A percentile compares a stretch with the other conserved stretches of the same genome.
Evolutionary conservation across 2,888 invertebrate genomes (phyloP).

Genomic region (Phragmatobia fuliginosa): DNA sequence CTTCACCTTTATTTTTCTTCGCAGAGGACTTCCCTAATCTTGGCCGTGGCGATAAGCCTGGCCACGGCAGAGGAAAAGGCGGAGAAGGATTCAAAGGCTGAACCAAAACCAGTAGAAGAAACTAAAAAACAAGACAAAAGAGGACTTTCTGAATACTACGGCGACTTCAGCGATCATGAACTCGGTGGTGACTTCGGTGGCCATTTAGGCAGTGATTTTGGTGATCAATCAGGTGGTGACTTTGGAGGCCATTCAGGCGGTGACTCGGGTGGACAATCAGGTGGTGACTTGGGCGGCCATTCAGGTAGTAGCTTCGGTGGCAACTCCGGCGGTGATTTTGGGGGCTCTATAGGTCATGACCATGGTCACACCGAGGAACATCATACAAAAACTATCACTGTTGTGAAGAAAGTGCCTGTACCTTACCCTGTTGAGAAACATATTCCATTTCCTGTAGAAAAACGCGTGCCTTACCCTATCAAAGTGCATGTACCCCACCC

Average conservation of each 20-base stretch:
- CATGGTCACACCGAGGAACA: conserved; percentile 76
- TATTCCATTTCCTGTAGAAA: conserved; percentile 89
- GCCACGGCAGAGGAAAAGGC: conserved; percentile 86
- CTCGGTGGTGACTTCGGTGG: conserved; percentile 63
- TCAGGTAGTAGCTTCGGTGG: conserved; percentile 49
- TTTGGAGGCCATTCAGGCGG: conserved; percentile 59
- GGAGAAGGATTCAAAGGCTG: conserved; percentile 80
- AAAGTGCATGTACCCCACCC: conserved; percentile 90
- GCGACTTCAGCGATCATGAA: conserved; percentile 69
- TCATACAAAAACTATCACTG: conserved; percentile 87
- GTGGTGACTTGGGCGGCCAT: conserved; percentile 59
- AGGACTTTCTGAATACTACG: conserved; percentile 83
- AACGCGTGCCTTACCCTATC: conserved; percentile 88
- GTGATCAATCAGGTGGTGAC: conserved; percentile 60
- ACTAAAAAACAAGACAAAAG: conserved; percentile 86
- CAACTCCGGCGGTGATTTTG: conserved; percentile 54
- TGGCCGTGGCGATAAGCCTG: conserved; percentile 85
- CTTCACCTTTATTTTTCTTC: conserved; percentile 50
- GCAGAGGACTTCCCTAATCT: conserved; percentile 81
- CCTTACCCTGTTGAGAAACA: conserved; percentile 91
- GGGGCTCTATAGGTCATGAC: conserved; percentile 57
- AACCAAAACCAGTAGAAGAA: conserved; percentile 76
- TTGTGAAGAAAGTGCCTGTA: conserved; percentile 90
- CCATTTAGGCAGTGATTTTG: conserved; percentile 56
- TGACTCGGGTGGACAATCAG: conserved; percentile 53